Percentiles rank a stretch among this genome's conserved stretches.
Conservation (phyloP, 1,140 invertebrate genomes). For the Ips nitidus region DNA sequence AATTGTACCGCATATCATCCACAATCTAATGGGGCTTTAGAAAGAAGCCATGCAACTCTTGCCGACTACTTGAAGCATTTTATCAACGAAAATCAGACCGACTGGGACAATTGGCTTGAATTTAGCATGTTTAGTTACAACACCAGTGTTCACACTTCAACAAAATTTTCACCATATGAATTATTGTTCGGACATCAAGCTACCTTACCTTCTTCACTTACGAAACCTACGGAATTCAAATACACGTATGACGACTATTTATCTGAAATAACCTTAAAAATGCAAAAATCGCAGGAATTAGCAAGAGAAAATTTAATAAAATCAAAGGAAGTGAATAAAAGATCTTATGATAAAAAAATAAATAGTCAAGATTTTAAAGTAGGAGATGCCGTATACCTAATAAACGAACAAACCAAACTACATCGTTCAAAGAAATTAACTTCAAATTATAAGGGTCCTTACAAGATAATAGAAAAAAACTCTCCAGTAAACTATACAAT, state of each 20-base stretch:
- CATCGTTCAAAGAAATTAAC: slow-evolving; percentile 28
- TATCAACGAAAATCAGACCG: slow-evolving; percentile 46
- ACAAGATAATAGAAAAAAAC: slow-evolving; percentile 25
- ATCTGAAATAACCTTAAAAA: slow-evolving; percentile 43
- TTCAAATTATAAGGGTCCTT: slow-evolving; percentile 34
- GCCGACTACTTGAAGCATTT: slow-evolving; percentile 52
- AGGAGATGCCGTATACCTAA: slow-evolving; percentile 34
- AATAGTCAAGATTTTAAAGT: slow-evolving; percentile 35
- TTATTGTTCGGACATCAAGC: slow-evolving; percentile 43
- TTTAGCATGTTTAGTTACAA: slow-evolving; percentile 52
- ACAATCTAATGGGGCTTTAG: slow-evolving; percentile 48
- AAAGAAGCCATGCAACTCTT: slow-evolving; percentile 50
- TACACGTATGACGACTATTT: slow-evolving; percentile 47
- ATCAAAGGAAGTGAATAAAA: slow-evolving; percentile 44
- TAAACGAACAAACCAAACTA: slow-evolving; percentile 24
- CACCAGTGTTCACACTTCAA: slow-evolving; percentile 41
- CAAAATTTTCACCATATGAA: slow-evolving; percentile 45
- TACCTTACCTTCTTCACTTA: slow-evolving; percentile 37
- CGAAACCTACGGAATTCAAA: slow-evolving; percentile 34
- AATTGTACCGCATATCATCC: slow-evolving; percentile 42
- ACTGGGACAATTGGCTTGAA: slow-evolving; percentile 50
- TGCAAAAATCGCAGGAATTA: slow-evolving; percentile 43
- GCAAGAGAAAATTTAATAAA: slow-evolving; percentile 42
- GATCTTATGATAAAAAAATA: slow-evolving; percentile 43
- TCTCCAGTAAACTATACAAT: not conserved